These are phyloP conservation scores for Ptychobarbus kaznakovi DNA, from an alignment of 2,797 vertebrate genomes.

Conservation along the genomic window DNA sequence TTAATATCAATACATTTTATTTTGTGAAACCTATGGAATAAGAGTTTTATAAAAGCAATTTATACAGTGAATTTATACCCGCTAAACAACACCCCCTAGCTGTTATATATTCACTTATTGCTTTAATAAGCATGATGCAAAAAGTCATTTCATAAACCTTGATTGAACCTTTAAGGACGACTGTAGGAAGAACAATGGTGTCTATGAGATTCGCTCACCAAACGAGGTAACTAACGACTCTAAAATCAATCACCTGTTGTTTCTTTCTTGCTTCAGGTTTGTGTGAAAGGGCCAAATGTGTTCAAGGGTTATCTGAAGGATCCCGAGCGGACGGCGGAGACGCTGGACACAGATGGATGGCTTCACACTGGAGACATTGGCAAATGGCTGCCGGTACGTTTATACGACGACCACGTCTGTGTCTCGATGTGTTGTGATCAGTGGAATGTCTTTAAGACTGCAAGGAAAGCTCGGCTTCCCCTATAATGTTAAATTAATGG, in stretches of 20 bases:
- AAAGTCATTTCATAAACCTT: background rate
- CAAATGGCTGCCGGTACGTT: conserved; percentile 90
- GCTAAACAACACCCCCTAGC: too few species aligned
- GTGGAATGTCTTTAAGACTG: too few species aligned
- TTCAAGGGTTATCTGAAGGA: conserved; percentile 99
- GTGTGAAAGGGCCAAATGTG: conserved; percentile 96
- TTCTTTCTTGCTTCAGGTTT: conserved; percentile 81
- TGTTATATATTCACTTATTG: too few species aligned
- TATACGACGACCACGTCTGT: background rate
- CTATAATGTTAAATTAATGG: too few species aligned
- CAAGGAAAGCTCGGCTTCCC: too few species aligned
- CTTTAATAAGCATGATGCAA: background rate
- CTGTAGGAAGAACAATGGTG: background rate
- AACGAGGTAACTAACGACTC: too few species aligned
- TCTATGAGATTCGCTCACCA: background rate
- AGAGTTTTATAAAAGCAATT: too few species aligned
- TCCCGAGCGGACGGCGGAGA: conserved; percentile 87
- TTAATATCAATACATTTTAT: too few species aligned
- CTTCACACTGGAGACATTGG: conserved; percentile 98
- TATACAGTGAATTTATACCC: too few species aligned
- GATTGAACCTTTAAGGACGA: background rate
- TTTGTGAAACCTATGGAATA: too few species aligned
- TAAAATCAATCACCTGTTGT: background rate
- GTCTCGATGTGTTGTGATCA: background rate
- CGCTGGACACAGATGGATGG: conserved; percentile 91